Base-by-base conservation (phyloP, 1,140 invertebrate species). In the Laodelphax striatellus region DNA sequence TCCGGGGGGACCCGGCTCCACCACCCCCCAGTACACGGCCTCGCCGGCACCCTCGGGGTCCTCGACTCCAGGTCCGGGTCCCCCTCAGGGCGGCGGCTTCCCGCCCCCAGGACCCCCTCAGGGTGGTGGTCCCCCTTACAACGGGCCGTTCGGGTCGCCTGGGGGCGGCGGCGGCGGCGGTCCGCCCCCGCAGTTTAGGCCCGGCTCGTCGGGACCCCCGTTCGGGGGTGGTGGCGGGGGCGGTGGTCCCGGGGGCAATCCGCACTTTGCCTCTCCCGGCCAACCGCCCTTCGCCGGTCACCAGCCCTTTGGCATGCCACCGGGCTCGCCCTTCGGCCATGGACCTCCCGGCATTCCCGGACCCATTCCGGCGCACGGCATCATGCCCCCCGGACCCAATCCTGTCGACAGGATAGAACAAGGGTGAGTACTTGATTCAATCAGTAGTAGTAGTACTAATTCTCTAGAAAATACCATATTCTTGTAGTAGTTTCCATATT, bases 41-140 rank as follows among this genome's bases (percentile, higher is more conserved):
- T 86, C 84, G 28, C 85, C 85, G 50, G 85, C 84, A 54, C 84
- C 84, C 3, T 85, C 83, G 24, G 85, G 84, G n/a, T 85, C 84
- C 42, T 86, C 84, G 14, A 86, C 84, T 31, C 84, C 84, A 3
- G 83, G 83, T 42, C 83, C 84, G 4, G 83, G 83, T 42, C 83
- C 83, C 16, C 77, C 73, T 57, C 80, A 79, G 22, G 81, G 78
- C 64, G 75, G 76, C 55, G 80, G 80, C 28, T 81, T 84, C 68
- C 80, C 81, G 54, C 82, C 81, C 42, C 82, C 83, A 9, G 34
- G 34, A 2, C 34, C 8, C 10, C 78, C 80, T 14, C 81, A 82
- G 64, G 80, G 80, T 59, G 73, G 74, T 13, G 77, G 77, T 0
- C 82, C 81, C 13, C 80, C 81, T 9, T 85, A 84, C 66, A 85